Conservation (phyloP, 2,113 vertebrate genomes). For the Labeo rohita region DNA sequence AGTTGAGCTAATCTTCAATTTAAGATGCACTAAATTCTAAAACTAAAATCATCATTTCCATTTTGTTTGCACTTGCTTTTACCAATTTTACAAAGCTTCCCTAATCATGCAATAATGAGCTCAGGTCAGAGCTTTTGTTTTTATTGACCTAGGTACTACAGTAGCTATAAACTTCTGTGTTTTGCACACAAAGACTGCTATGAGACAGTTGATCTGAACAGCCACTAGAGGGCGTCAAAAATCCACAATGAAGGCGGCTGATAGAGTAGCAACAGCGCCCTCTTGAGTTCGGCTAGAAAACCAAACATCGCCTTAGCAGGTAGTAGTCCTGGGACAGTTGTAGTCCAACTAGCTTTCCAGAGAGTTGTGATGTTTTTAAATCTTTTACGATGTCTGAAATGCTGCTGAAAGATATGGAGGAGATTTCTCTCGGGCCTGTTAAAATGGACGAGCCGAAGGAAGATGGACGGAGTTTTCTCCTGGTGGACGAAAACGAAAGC, state of each 20-base stretch:
- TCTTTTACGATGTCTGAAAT: conserved; percentile 73
- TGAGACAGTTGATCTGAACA: not conserved
- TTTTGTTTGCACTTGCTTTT: not conserved
- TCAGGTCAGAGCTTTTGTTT: not conserved
- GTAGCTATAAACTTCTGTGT: not conserved
- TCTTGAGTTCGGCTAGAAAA: not conserved
- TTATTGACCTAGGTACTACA: not conserved
- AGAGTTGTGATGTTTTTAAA: conserved; percentile 26
- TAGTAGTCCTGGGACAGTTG: conserved; percentile 29
- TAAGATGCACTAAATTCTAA: not conserved
- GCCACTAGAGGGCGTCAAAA: not conserved
- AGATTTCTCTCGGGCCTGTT: conserved; percentile 52
- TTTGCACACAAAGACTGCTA: not conserved
- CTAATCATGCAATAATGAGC: not conserved
- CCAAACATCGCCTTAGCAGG: no score
- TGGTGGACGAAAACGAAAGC: conserved; percentile 81
- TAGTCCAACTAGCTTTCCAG: not conserved
- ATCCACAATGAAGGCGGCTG: not conserved
- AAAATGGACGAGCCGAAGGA: conserved; percentile 50
- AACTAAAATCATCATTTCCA: not conserved
- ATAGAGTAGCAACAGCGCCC: conserved; percentile 26
- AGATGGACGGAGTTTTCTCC: conserved; percentile 72
- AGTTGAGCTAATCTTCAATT: not conserved
- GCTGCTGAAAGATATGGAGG: conserved; percentile 74
- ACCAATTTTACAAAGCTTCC: not conserved